A percentile compares a stretch with the other conserved stretches of the same genome.
phyloP scores from a whole-genome alignment of 2,113 vertebrate species.

The Odontesthes bonariensis region DNA sequence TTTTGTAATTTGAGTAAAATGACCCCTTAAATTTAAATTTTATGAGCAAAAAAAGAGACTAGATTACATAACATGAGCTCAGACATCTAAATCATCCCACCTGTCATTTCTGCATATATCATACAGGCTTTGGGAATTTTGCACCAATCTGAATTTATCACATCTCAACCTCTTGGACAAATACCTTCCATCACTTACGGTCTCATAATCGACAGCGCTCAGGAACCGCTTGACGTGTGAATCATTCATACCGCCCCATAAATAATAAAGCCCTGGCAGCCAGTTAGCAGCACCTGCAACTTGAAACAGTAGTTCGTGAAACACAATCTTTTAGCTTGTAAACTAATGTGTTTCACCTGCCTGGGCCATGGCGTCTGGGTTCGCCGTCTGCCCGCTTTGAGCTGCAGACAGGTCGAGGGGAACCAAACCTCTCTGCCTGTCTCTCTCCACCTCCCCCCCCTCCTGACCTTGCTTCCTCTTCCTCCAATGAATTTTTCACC shows the following conservation, averaged over 20 bases:
- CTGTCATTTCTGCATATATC: constrained; percentile 39
- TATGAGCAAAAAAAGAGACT: not conserved
- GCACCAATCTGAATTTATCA: constrained; percentile 46
- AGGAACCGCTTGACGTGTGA: constrained; percentile 66
- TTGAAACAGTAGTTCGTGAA: constrained; percentile 76
- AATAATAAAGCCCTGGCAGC: constrained; percentile 79
- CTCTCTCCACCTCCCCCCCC: constrained; percentile 10
- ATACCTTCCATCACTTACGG: constrained; percentile 60
- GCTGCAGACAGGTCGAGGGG: constrained; percentile 48
- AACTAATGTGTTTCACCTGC: constrained; percentile 83
- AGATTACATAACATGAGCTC: constrained; percentile 35
- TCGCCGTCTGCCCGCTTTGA: not conserved
- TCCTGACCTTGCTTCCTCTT: constrained; percentile 66
- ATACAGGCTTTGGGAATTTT: constrained; percentile 33
- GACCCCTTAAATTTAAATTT: constrained; percentile 18
- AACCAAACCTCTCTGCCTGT: constrained; percentile 35
- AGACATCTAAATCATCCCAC: constrained; percentile 44
- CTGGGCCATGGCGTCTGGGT: constrained; percentile 23
- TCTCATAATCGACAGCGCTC: constrained; percentile 60
- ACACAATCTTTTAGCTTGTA: constrained; percentile 75
- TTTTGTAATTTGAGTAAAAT: constrained; percentile 7
- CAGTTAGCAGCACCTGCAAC: constrained; percentile 74
- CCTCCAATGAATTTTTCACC: constrained; percentile 60
- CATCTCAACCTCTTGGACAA: constrained; percentile 44
- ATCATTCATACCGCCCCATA: constrained; percentile 80